These are phyloP conservation scores for Acronicta aceris DNA, from an alignment of 2,888 invertebrate genomes.

Conservation along the genomic window DNA sequence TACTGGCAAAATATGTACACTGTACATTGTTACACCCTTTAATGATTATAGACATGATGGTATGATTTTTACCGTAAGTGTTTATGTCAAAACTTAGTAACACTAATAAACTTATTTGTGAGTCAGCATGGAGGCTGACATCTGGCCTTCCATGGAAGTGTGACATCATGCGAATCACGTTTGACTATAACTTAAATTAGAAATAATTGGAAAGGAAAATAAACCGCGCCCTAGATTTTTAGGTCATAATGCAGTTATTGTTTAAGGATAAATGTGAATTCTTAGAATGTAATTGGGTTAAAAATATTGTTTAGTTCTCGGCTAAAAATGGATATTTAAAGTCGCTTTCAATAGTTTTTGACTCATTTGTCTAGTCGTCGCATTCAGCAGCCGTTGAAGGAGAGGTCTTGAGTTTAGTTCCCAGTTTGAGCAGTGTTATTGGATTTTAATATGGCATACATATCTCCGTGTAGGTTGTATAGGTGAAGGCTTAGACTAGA, in stretches of 20 bases:
- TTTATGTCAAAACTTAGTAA: conserved; percentile 34
- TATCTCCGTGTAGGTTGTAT: too few relatives aligned
- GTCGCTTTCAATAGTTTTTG: too few relatives aligned
- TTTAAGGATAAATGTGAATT: conserved; percentile 43
- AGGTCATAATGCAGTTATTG: conserved; percentile 53
- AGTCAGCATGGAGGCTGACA: conserved; percentile 61
- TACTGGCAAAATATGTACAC: too few relatives aligned
- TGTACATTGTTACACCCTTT: too few relatives aligned
- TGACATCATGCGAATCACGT: conserved; percentile 64
- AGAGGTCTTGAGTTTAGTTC: too few relatives aligned
- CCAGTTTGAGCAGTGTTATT: too few relatives aligned
- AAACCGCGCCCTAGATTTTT: conserved; percentile 54
- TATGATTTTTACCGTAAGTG: too few relatives aligned
- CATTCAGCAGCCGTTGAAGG: too few relatives aligned
- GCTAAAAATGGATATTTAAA: not conserved
- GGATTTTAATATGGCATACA: too few relatives aligned
- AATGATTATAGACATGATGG: too few relatives aligned
- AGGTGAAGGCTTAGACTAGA: too few relatives aligned
- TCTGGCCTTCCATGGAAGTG: conserved; percentile 70
- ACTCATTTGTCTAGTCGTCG: too few relatives aligned
- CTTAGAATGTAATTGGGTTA: conserved; percentile 27
- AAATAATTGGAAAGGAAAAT: conserved; percentile 51
- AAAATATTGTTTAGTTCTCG: not conserved
- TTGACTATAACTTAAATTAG: conserved; percentile 45
- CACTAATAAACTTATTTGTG: conserved; percentile 56